Conservation (phyloP, 1,140 invertebrate species). For the Augochlora pura region DNA sequence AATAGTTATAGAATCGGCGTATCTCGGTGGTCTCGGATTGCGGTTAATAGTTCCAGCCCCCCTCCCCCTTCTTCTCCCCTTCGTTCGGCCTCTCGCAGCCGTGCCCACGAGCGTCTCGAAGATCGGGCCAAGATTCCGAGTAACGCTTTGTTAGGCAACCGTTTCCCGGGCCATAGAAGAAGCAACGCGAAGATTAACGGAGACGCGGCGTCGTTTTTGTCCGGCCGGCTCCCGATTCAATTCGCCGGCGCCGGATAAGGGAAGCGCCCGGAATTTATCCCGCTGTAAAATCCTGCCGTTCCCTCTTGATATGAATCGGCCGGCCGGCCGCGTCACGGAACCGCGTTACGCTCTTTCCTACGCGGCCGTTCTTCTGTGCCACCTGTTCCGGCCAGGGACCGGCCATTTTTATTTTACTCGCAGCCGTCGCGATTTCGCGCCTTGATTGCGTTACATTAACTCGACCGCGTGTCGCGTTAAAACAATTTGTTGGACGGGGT, state of each 20-base stretch:
- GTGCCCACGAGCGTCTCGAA: neutral
- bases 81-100: neutral
- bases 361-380: conserved; percentile 9
- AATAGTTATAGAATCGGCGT: conserved; percentile 7
- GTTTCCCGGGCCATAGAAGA: neutral
- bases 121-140: conserved; percentile 4
- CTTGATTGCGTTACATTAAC: neutral
- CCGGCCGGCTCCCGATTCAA: conserved; percentile 30
- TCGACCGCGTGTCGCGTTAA: neutral
- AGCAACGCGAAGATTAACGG: conserved; percentile 8
- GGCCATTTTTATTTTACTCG: neutral
- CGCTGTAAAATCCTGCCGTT: conserved; percentile 30
- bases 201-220: conserved; percentile 12
- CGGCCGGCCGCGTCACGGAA: neutral
- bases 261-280: conserved; percentile 42
- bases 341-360: neutral
- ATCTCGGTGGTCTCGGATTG: neutral
- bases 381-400: conserved; percentile 17
- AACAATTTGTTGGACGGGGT: too few relatives aligned
- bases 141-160: neutral
- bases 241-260: conserved; percentile 33
- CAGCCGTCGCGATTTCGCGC: neutral
- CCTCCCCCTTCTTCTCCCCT: neutral
- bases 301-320: conserved; percentile 39
- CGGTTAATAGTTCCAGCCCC: conserved; percentile 2